Conservation (phyloP, 2,113 vertebrate genomes). For the Etia nguti region DNA sequence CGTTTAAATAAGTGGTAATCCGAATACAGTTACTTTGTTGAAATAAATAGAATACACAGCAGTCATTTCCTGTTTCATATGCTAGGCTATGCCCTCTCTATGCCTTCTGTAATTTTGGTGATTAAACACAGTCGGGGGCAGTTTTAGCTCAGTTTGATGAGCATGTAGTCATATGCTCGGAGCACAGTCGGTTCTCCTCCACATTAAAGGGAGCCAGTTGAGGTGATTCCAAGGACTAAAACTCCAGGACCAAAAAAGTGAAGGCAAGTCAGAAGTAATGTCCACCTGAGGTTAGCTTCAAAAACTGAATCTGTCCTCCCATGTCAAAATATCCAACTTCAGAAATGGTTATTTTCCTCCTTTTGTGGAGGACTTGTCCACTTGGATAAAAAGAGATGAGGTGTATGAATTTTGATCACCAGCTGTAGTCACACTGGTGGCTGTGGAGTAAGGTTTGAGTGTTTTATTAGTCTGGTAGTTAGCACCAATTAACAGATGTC, state of each 20-base stretch:
- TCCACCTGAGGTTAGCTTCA: accelerated
- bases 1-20: too few relatives aligned
- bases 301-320: not conserved
- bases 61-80: too few relatives aligned
- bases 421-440: not conserved
- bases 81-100: too few relatives aligned
- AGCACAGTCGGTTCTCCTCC: not conserved
- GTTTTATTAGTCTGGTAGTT: not conserved
- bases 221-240: not conserved
- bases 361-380: not conserved
- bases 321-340: not conserved
- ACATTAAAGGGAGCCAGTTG: not conserved
- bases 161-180: too few relatives aligned
- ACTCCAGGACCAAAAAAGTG: not conserved
- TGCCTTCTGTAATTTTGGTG: too few relatives aligned
- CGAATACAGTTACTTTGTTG: too few relatives aligned
- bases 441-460: not conserved
- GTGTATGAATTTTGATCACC: not conserved
- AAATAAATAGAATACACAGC: too few relatives aligned
- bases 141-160: too few relatives aligned
- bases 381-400: not conserved
- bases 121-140: too few relatives aligned
- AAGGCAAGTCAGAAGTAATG: not conserved
- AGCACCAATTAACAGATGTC: not conserved
- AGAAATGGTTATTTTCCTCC: not conserved